These are phyloP conservation scores for Drosophila siamana DNA, from an alignment of 2,888 invertebrate species.

Conservation along the genomic window DNA sequence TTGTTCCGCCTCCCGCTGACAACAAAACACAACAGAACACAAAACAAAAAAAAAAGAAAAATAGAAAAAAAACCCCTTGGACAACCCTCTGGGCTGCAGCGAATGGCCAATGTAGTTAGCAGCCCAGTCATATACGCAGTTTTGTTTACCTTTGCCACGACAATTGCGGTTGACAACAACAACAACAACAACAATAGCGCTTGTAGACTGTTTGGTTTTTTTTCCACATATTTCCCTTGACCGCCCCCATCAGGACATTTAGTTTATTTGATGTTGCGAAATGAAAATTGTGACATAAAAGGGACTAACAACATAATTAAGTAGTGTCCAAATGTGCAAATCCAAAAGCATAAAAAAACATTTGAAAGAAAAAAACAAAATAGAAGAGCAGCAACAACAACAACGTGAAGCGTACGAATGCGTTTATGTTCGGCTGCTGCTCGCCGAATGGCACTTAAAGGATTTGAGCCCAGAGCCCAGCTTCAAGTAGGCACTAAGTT, in stretches of 20 bases:
- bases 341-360: slow-evolving; percentile 76
- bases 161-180: slow-evolving; percentile 75
- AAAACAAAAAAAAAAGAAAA: neutral
- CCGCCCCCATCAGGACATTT: slow-evolving; percentile 59
- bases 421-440: slow-evolving; percentile 52
- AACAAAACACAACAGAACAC: slow-evolving; percentile 4
- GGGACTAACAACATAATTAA: slow-evolving; percentile 81
- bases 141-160: slow-evolving; percentile 81
- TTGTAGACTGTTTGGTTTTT: slow-evolving; percentile 4
- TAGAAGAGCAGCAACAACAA: slow-evolving; percentile 15
- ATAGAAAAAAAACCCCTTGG: slow-evolving; percentile 23
- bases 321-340: slow-evolving; percentile 79
- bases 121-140: slow-evolving; percentile 62
- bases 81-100: slow-evolving; percentile 56
- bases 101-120: slow-evolving; percentile 73
- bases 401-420: slow-evolving; percentile 29
- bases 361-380: slow-evolving; percentile 40
- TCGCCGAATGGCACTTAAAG: slow-evolving; percentile 75
- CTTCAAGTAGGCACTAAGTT: slow-evolving; percentile 60
- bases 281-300: slow-evolving; percentile 82
- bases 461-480: slow-evolving; percentile 55
- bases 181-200: slow-evolving; percentile 9
- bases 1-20: slow-evolving; percentile 57
- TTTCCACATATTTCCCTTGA: slow-evolving; percentile 9
- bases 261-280: slow-evolving; percentile 79